These are phyloP conservation scores for Drosophila kuntzei DNA, from an alignment of 2,888 invertebrate species.

Conservation along the genomic window DNA sequence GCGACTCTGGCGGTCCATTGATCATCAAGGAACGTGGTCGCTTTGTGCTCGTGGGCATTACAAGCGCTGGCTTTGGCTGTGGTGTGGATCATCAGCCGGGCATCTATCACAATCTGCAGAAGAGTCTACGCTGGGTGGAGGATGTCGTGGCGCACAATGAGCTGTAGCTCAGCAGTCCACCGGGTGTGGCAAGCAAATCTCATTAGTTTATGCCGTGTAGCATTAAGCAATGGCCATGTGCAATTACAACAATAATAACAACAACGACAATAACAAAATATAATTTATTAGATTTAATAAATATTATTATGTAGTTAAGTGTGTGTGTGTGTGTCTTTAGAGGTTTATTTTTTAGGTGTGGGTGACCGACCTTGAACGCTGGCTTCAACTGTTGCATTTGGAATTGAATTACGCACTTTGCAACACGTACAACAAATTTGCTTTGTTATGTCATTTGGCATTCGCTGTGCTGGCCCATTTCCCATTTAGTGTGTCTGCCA, in stretches of 20 bases:
- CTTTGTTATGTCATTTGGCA: constrained; percentile 56
- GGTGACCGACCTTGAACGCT: constrained; percentile 68
- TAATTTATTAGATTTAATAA: constrained; percentile 73
- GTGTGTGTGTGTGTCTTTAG: constrained; percentile 27
- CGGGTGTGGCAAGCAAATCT: constrained; percentile 62
- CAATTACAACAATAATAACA: constrained; percentile 52
- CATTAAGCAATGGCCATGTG: constrained; percentile 73
- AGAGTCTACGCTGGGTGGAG: constrained; percentile 90
- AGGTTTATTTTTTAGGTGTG: background rate
- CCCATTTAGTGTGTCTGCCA: constrained; percentile 65
- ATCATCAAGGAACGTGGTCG: constrained; percentile 89
- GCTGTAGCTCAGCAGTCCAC: constrained; percentile 40
- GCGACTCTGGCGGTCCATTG: constrained; percentile 93
- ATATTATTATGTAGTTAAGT: constrained; percentile 60
- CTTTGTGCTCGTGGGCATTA: constrained; percentile 92
- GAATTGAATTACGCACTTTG: constrained; percentile 59
- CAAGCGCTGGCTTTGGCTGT: constrained; percentile 94
- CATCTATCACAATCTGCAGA: constrained; percentile 92
- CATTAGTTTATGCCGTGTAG: constrained; percentile 69
- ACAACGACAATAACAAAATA: constrained; percentile 34
- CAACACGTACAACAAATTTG: constrained; percentile 49
- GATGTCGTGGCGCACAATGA: constrained; percentile 86
- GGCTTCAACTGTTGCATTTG: constrained; percentile 35
- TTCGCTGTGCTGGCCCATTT: constrained; percentile 60
- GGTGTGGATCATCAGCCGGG: constrained; percentile 94